Evolutionary conservation across 2,113 vertebrate genomes (phyloP).

Genomic region (Pyxicephalus adspersus): DNA sequence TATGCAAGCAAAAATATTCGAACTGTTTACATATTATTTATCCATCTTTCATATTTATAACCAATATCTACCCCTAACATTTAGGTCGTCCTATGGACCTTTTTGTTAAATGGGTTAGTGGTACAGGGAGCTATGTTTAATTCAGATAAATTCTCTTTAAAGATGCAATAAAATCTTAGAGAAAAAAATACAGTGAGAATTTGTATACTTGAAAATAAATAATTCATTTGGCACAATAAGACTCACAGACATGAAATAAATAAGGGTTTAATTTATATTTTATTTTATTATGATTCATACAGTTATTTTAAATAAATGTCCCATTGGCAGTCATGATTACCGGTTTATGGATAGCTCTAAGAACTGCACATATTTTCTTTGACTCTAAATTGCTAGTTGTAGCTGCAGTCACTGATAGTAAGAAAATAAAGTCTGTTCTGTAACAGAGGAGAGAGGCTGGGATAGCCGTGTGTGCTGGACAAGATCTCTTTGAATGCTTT

Average conservation of each 20-base stretch:
- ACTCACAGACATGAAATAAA: constrained; percentile 9
- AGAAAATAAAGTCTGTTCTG: constrained; percentile 16
- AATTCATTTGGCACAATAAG: background rate
- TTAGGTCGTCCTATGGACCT: constrained; percentile 76
- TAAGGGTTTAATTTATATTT: too few relatives aligned
- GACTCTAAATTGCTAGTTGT: background rate
- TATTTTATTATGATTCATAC: too few relatives aligned
- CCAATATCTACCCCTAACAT: constrained; percentile 80
- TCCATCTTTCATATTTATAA: constrained; percentile 85
- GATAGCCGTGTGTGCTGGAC: constrained; percentile 11
- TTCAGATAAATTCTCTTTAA: constrained; percentile 71
- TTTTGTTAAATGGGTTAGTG: constrained; percentile 74
- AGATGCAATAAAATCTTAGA: constrained; percentile 90
- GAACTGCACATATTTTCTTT: background rate
- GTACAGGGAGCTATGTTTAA: constrained; percentile 72
- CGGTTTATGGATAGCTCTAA: too few relatives aligned
- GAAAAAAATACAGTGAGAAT: constrained; percentile 66
- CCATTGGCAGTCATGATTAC: too few relatives aligned
- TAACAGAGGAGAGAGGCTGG: background rate
- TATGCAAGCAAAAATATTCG: constrained; percentile 74
- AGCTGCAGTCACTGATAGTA: background rate
- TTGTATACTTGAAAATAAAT: constrained; percentile 10
- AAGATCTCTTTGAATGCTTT: constrained; percentile 64
- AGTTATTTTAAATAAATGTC: too few relatives aligned
- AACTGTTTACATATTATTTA: constrained; percentile 95